Base-by-base conservation (phyloP, 2,888 invertebrate genomes). In the Caenorhabditis becei region DNA sequence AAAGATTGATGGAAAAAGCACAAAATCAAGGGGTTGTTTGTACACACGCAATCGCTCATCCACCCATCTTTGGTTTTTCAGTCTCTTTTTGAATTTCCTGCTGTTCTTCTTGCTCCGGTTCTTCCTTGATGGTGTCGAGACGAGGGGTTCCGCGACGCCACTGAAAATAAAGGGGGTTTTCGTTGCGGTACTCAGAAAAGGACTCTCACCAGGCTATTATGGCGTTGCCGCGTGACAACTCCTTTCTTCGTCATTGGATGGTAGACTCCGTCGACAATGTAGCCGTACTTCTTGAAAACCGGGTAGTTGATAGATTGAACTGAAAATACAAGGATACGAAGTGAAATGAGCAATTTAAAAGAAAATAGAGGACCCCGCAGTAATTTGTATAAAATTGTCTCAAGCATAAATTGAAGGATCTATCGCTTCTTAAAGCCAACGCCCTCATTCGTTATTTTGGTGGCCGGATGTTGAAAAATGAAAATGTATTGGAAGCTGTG, bases 281-380 rank as follows among this genome's bases (percentile, higher is more conserved):
- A 75, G 37, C 75, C 75, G 66, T 61, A 75, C 20, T 66, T 66
- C 23, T 66, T 66, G 61, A 75, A 75, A 10, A 66, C 75, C 37
- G 75, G 75, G 53, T 66, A 66, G 58, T 75, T 65, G 75, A 75
- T 24, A 1, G 75, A 59, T n/a, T 66, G 44, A 35, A 75, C 75
- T 75, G 75, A 47, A 66, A 66, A 37, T 14, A 14, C 7, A 41
- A 41, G 41, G 41, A 41, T 32, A 32, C 10, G 5, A 10, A 4
- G 32, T 4, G 32, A 32, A 32, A 32, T 7, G 5, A 32, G 32
- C 4, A 32, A 32, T 7, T 10, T 7, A 10, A 32, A 4, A 32
- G 32, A 32, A 32, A 32, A n/a, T n/a, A n/a, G n/a, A n/a, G n/a
- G n/a, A n/a, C n/a, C n/a, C n/a, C n/a, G n/a, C n/a, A n/a, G n/a